Conservation (phyloP, 1,140 invertebrate species). For the Eciton burchellii region DNA sequence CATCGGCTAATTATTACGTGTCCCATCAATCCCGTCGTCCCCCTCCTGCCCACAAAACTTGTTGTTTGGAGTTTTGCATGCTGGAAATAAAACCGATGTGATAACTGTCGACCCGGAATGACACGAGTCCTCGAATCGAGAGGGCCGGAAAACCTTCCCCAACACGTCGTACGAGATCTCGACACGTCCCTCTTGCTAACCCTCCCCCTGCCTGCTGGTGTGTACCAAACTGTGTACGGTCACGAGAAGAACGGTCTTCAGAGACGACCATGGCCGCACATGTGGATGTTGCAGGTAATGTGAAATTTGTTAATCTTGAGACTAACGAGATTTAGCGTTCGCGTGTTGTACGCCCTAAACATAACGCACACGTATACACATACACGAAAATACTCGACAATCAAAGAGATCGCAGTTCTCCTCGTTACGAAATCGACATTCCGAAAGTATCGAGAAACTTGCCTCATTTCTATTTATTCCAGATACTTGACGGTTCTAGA, state of each 20-base stretch:
- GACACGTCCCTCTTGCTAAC: conserved; percentile 69
- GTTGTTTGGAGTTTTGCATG: conserved; percentile 73
- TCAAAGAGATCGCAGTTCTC: background rate
- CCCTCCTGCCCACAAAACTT: conserved; percentile 30
- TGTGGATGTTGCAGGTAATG: conserved; percentile 64
- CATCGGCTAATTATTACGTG: conserved; percentile 39
- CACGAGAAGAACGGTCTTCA: conserved; percentile 34
- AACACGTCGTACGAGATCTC: conserved; percentile 55
- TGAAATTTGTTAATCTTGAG: conserved; percentile 62
- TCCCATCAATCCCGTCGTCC: background rate
- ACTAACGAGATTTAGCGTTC: conserved; percentile 32
- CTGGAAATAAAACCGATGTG: conserved; percentile 64
- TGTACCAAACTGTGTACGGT: conserved; percentile 72
- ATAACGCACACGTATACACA: conserved; percentile 37
- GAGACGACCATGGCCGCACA: background rate
- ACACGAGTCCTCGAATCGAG: conserved; percentile 60
- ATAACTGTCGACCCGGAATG: conserved; percentile 68
- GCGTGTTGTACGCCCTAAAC: conserved; percentile 16
- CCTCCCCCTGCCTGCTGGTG: conserved; percentile 72
- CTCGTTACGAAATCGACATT: background rate
- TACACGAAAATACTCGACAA: background rate
- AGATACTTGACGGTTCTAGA: background rate
- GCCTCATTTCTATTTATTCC: background rate
- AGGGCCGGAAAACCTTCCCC: conserved; percentile 49
- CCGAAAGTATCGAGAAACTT: background rate